Base-by-base conservation (phyloP, 2,797 vertebrate genomes). In the Myripristis murdjan region DNA sequence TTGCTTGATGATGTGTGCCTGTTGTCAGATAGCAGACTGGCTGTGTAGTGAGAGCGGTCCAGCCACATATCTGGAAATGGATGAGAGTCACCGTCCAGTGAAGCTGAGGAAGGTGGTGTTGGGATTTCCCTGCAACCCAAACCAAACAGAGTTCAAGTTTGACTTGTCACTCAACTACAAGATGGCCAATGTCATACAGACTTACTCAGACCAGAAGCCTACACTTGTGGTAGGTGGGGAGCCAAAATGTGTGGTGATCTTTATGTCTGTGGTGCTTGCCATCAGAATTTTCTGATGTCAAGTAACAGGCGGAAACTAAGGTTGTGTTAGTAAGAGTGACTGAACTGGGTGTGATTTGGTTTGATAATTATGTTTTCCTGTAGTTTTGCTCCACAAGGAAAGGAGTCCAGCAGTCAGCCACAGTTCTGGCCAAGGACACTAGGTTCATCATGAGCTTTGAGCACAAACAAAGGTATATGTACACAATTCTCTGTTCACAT, bases 301-400 rank as follows among this genome's bases (percentile, higher is more conserved):
- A 6, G 18, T 5, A 44, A 65, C 2, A 24, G 28, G 28, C n/a
- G 51, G 16, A 43, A 15, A 43, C 15, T 14, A 0, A 6, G 5
- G 7, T 31, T 31, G 22, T 24, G 14, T 43, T 49, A 43, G 35
- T 18, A 2, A 39, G 0, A 7, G 26, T 58, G 1, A 0, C 31
- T 39, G 24, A 1, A 47, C 48, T 61, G 5, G 22, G 59, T 63
- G 26, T 35, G 26, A 39, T 15, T 20, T 26, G 0, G 2, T 73
- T 4, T 44, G n/a, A 63, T 61, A 15, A 51, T 37, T 56, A 16
- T 66, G 3, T 79, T 31, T 41, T 43, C 85, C 84, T 91, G 54
- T 81, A 99, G 98, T 99, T 99, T 91, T 99, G 98, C 94, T 96
- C 98, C 49, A 99, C 98, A 57, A 97, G 97, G 81, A 99, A 98